phyloP scores from a whole-genome alignment of 1,140 invertebrate species.

The Cepaea nemoralis region DNA sequence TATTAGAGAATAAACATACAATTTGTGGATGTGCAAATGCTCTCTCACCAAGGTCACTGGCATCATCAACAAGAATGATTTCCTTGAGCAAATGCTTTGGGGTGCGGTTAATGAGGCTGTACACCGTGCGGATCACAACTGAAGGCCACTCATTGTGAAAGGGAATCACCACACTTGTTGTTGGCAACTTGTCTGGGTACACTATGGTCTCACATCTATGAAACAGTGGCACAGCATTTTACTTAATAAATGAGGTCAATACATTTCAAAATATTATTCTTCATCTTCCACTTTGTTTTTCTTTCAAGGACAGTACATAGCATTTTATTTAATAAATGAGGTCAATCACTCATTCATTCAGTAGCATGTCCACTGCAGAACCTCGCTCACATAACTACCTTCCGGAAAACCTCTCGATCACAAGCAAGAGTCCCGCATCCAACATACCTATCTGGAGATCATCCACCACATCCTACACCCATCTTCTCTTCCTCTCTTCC shows the following conservation, averaged over 20 bases:
- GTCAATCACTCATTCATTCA: no score
- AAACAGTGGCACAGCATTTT: neutral
- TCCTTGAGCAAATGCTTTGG: slow-evolving; percentile 85
- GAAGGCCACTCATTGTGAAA: slow-evolving; percentile 96
- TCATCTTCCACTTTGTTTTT: neutral
- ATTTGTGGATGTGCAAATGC: no score
- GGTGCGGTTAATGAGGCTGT: slow-evolving; percentile 88
- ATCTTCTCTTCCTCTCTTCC: no score
- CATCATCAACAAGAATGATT: slow-evolving; percentile 93
- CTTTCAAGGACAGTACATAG: neutral
- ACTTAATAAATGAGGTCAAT: neutral
- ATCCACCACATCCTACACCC: no score
- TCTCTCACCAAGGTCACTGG: slow-evolving; percentile 47
- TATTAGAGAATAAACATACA: no score
- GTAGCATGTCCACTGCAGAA: no score
- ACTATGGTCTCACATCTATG: slow-evolving; percentile 43
- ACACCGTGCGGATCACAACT: slow-evolving; percentile 89
- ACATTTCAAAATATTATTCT: neutral
- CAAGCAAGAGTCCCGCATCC: no score
- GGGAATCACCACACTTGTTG: slow-evolving; percentile 90
- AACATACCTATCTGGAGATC: no score
- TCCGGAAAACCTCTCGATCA: no score
- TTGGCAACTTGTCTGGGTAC: slow-evolving; percentile 76
- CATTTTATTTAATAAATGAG: neutral
- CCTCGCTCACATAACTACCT: no score